A percentile compares a stretch with the other conserved stretches of the same genome.
phyloP scores from a whole-genome alignment of 2,888 invertebrate species.

The Hirtodrosophila duncani region DNA sequence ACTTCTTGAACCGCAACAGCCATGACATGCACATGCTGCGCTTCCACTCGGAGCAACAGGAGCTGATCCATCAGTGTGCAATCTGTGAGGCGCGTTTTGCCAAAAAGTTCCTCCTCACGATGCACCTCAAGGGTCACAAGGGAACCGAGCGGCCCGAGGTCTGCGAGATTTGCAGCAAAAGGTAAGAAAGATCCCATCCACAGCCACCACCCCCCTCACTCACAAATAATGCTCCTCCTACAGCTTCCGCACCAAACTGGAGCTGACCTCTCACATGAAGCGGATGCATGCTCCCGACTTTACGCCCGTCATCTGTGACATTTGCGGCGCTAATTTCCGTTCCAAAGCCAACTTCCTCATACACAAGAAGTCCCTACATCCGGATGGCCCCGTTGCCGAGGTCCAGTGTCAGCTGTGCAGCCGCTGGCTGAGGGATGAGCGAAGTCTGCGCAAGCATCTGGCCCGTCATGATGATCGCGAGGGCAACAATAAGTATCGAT shows the following conservation, averaged over 20 bases:
- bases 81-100: conserved; percentile 57
- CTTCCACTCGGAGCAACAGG: conserved; percentile 62
- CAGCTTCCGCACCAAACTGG: conserved; percentile 62
- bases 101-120: conserved; percentile 62
- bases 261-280: conserved; percentile 55
- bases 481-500: conserved; percentile 53
- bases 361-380: conserved; percentile 62
- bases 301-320: conserved; percentile 66
- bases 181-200: conserved; percentile 37
- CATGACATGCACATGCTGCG: conserved; percentile 48
- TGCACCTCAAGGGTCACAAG: conserved; percentile 63
- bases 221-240: neutral
- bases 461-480: conserved; percentile 58
- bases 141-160: conserved; percentile 55
- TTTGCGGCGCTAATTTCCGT: conserved; percentile 58
- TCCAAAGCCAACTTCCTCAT: conserved; percentile 62
- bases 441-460: conserved; percentile 59
- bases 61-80: conserved; percentile 54
- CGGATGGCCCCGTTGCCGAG: conserved; percentile 58
- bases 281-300: conserved; percentile 60
- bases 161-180: conserved; percentile 51
- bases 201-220: too few relatives aligned
- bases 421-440: conserved; percentile 60
- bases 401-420: conserved; percentile 59
- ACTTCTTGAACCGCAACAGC: conserved; percentile 63